Evolutionary conservation across 2,113 vertebrate species (phyloP), one percentile per base, ranked within the genome.

Genomic region (Nyctereutes procyonoides): DNA sequence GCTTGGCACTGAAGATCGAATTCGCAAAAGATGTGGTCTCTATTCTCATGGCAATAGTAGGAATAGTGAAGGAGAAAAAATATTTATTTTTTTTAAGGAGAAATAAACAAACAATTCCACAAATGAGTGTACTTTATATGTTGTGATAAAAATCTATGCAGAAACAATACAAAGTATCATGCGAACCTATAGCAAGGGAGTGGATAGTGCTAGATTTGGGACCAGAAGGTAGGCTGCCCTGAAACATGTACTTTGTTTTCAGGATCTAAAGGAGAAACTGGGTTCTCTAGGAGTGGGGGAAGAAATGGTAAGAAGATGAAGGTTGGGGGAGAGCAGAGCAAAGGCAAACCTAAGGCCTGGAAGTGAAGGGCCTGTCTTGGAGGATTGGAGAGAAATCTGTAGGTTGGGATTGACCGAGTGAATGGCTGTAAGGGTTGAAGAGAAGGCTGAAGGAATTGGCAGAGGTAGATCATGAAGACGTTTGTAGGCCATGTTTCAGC

Each of bases 261-360:
- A 35, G 30, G 5, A 35, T 79, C 26, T 83, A 26, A 84, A 80
- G 35, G 1, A 90, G 38, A 81, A 82, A 14, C 11, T 67, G 32
- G 32, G 20, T 82, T 26, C 14, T 22, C 4, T 3, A 48, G 28
- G 2, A 8, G 22, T 55, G 17, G 32, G 13, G 43, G 12, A 81
- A 22, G 10, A 12, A 10, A 8, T 48, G 8, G 16, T 28, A 65
- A 51, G 5, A 48, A 7, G 51, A 60, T 55, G 22, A 5, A 32
- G 4, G 0, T 62, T 3, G 12, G 15, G 0, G 26, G 8, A 32
- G 1, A 30, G 22, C 4, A 53, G 58, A 76, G 3, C 19, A 28
- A 38, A 85, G 16, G 2, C 56, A 14, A 63, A 0, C 28, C n/a
- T 24, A 80, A 86, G 10, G 13, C 8, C 28, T 5, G 14, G 84